Conservation (phyloP, 2,113 vertebrate genomes). For the Blennius ocellaris region DNA sequence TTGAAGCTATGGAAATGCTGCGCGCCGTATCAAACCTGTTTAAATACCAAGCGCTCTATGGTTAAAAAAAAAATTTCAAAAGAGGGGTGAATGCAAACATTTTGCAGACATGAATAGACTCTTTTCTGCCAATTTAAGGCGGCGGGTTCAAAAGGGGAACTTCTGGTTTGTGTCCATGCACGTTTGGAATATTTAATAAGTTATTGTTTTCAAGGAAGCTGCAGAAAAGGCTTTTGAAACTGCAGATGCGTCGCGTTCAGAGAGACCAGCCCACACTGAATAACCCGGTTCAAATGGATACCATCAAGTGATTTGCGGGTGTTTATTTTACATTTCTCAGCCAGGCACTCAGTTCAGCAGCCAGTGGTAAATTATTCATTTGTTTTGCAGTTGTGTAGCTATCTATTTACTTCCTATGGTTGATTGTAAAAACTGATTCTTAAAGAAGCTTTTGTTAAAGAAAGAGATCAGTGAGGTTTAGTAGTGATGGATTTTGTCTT, state of each 20-base stretch:
- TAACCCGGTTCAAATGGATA: slow-evolving; percentile 29
- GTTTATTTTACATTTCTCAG: slow-evolving; percentile 15
- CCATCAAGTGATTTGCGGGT: slow-evolving; percentile 6
- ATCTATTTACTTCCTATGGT: slow-evolving; percentile 29
- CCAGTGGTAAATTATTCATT: slow-evolving; percentile 54
- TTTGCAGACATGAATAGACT: slow-evolving; percentile 71
- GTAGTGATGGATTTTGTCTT: too few relatives aligned
- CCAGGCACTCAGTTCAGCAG: slow-evolving; percentile 27
- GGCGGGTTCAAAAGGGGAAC: slow-evolving; percentile 33
- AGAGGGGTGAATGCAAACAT: slow-evolving; percentile 73
- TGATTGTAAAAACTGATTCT: slow-evolving; percentile 7
- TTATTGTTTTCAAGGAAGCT: slow-evolving; percentile 53
- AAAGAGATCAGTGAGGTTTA: background rate
- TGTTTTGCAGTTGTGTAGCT: slow-evolving; percentile 35
- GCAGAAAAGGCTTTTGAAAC: background rate
- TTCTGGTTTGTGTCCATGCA: slow-evolving; percentile 62
- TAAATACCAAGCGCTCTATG: slow-evolving; percentile 67
- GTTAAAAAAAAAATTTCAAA: slow-evolving; percentile 63
- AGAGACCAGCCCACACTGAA: slow-evolving; percentile 38
- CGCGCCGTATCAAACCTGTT: slow-evolving; percentile 82
- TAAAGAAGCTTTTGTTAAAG: background rate
- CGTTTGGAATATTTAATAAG: slow-evolving; percentile 58
- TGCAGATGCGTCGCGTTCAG: slow-evolving; percentile 49
- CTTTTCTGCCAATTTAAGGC: slow-evolving; percentile 47
- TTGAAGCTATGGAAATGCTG: slow-evolving; percentile 74